Conservation (phyloP, 2,113 vertebrate genomes). For the Pitta sordida region DNA sequence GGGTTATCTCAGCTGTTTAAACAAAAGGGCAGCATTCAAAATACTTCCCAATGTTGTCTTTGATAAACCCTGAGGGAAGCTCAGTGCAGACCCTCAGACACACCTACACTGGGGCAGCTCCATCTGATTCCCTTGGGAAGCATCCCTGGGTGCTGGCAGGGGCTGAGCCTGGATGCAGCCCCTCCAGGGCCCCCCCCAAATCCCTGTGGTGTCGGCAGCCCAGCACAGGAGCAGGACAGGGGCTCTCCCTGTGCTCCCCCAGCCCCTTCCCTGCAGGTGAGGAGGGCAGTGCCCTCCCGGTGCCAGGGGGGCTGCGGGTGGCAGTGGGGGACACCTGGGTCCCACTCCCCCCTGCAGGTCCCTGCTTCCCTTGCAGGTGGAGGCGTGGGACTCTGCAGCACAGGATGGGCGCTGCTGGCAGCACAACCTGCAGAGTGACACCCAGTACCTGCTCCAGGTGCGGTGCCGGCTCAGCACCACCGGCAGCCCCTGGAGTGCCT, state of each 20-base stretch:
- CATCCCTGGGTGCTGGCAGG: rapidly evolving
- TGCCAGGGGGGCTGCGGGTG: not conserved
- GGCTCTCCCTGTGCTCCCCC: not conserved
- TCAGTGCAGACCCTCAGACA: rapidly evolving
- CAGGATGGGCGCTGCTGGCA: not conserved
- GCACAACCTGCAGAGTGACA: constrained; percentile 56
- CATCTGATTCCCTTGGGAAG: rapidly evolving
- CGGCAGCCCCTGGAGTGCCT: constrained; percentile 64
- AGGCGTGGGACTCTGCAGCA: not conserved
- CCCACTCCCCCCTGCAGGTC: not conserved
- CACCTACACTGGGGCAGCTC: rapidly evolving
- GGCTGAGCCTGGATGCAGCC: not conserved
- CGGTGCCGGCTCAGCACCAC: constrained; percentile 46
- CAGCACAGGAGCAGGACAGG: rapidly evolving
- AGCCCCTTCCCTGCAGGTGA: rapidly evolving
- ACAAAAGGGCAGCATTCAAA: not conserved
- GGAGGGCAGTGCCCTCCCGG: not conserved
- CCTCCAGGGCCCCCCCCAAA: not conserved
- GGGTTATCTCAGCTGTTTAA: not conserved
- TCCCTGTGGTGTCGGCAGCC: rapidly evolving
- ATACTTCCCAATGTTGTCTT: rapidly evolving
- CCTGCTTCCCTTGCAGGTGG: not conserved
- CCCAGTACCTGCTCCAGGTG: constrained; percentile 65
- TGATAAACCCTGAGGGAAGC: not conserved
- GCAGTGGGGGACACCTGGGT: rapidly evolving